Percentiles rank a stretch among this genome's conserved stretches.
These are phyloP conservation scores for Plebejus argus DNA, from an alignment of 2,888 invertebrate genomes.

Conservation along the genomic window DNA sequence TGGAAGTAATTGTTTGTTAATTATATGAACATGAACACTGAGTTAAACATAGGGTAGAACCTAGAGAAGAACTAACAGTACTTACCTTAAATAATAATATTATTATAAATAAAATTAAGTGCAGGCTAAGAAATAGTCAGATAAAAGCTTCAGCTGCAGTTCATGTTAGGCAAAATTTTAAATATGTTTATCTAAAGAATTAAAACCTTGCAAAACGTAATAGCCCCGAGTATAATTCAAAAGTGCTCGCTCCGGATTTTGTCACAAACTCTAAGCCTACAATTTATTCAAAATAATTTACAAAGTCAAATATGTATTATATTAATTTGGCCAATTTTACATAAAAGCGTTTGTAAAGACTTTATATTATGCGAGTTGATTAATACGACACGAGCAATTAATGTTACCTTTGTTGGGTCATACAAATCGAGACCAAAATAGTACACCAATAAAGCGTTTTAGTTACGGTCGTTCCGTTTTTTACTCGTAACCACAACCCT, in stretches of 20 bases:
- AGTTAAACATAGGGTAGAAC: background rate
- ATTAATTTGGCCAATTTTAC: background rate
- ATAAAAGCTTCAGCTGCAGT: constrained; percentile 1
- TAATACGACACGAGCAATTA: constrained; percentile 21
- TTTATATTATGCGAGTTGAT: constrained; percentile 4
- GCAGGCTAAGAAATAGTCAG: background rate
- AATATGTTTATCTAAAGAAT: constrained; percentile 6
- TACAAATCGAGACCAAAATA: constrained; percentile 35
- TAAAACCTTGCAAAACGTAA: constrained; percentile 17
- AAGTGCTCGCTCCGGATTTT: constrained; percentile 20
- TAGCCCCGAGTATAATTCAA: constrained; percentile 9
- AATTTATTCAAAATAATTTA: constrained; percentile 11
- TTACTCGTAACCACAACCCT: constrained; percentile 27
- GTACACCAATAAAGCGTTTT: constrained; percentile 11
- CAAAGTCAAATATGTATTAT: constrained; percentile 18
- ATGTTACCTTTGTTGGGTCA: constrained; percentile 23
- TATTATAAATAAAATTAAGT: background rate
- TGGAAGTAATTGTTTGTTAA: no score
- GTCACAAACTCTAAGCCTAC: constrained; percentile 1
- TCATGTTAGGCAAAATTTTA: constrained; percentile 3
- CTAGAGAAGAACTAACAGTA: no score
- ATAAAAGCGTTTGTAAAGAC: background rate
- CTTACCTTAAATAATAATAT: no score
- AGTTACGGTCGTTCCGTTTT: constrained; percentile 28
- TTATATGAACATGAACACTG: background rate